Evolutionary conservation across 2,888 invertebrate species (phyloP), one percentile per base, ranked within the genome.

Genomic region (Rutpela maculata): DNA sequence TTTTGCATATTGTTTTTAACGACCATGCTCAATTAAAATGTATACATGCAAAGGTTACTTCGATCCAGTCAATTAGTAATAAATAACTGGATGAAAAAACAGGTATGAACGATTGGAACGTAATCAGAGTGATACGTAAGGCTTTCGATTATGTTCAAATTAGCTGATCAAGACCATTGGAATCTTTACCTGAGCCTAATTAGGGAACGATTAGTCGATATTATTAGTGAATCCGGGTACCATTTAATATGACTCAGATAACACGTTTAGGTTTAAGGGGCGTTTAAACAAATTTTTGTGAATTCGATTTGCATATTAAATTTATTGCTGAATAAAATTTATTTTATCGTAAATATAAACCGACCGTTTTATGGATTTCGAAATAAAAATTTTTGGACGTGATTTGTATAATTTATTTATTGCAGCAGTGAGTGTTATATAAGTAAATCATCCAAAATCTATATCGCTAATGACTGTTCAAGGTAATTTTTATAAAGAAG

Each of bases 111-210:
- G 78, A 78, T 79, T 76, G 82, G 82, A 84, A 81, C 80, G 81
- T 83, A 83, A 84, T 84, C 83, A 75, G 74, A 78, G 74, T 76
- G 77, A 81, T 79, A 79, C 76, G 74, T 76, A 74, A 74, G 75
- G 78, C 59, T 80, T 78, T 83, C 82, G 85, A 87, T 87, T 87
- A 87, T 85, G 84, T 86, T 86, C 86, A 85, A 88, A 88, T 88
- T 88, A 87, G 88, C 86, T 86, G 88, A 87, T 87, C 85, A 87
- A 85, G 82, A 81, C 80, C 85, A 83, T 85, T 78, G 86, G 88
- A 88, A 88, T 88, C 87, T 86, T 81, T 87, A 88, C 88, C 88
- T 88, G 87, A 79, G 81, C 82, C 88, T 87, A 88, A 88, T 88
- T 88, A 88, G 87, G 83, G 86, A 85, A 83, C 87, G 87, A 88